Conservation (phyloP, 2,888 invertebrate genomes). For the Serripes groenlandicus region DNA sequence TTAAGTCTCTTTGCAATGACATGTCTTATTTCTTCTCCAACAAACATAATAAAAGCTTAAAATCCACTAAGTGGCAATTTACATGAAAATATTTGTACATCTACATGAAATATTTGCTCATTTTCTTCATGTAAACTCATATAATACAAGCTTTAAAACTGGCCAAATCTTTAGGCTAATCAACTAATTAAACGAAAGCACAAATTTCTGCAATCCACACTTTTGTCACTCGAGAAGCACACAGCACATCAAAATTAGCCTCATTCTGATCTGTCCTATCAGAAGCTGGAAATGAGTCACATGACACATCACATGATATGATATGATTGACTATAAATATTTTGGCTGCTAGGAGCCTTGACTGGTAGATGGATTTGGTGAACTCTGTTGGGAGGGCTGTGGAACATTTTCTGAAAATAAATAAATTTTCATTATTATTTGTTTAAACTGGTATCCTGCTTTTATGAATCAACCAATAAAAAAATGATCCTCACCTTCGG, state of each 20-base stretch:
- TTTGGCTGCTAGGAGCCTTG: conserved; percentile 58
- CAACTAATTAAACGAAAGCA: background rate
- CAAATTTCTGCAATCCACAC: background rate
- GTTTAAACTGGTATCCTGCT: too few species aligned
- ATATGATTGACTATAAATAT: background rate
- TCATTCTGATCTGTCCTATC: conserved; percentile 18
- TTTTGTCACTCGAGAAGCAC: background rate
- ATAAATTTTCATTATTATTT: too few species aligned
- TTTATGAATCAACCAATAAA: too few species aligned
- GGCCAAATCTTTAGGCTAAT: background rate
- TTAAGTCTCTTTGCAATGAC: too few species aligned
- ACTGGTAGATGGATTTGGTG: conserved; percentile 25
- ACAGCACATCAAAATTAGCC: background rate
- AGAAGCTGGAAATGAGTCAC: conserved; percentile 16
- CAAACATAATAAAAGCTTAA: too few species aligned
- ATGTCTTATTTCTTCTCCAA: too few species aligned
- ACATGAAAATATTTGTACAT: too few species aligned
- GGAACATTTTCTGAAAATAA: too few species aligned
- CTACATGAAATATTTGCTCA: too few species aligned
- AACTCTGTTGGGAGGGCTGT: conserved; percentile 18
- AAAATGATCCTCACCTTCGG: too few species aligned
- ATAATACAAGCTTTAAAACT: background rate
- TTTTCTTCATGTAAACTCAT: too few species aligned
- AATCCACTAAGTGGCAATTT: too few species aligned
- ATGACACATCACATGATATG: conserved; percentile 32